A percentile compares a stretch with the other conserved stretches of the same genome.
These are phyloP conservation scores for Drosophila pallidifrons DNA, from an alignment of 1,140 invertebrate species.

Conservation along the genomic window DNA sequence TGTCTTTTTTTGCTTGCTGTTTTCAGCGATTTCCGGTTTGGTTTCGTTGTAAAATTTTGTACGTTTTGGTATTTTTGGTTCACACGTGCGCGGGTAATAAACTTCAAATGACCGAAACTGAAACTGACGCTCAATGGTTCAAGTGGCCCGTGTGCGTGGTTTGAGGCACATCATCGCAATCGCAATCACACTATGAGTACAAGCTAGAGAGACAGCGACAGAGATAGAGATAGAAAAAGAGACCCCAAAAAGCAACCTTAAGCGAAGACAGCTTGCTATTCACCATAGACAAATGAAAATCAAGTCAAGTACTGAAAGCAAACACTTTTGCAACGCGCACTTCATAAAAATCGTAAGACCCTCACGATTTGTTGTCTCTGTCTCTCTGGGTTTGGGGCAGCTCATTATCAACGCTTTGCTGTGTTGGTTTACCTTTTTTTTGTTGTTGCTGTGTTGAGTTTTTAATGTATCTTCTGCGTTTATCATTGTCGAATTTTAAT, in stretches of 20 bases:
- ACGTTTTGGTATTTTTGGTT: constrained; percentile 82
- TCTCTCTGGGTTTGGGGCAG: constrained; percentile 7
- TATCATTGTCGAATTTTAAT: constrained; percentile 83
- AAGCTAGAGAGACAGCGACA: not conserved
- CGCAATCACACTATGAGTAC: not conserved
- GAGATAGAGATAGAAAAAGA: not conserved
- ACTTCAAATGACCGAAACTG: constrained; percentile 78
- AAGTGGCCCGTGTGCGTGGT: constrained; percentile 54
- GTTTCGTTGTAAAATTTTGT: constrained; percentile 75
- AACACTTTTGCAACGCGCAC: constrained; percentile 50
- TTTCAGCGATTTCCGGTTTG: constrained; percentile 71
- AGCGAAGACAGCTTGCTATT: not conserved
- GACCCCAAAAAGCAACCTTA: constrained; percentile 2
- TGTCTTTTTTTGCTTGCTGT: constrained; percentile 10
- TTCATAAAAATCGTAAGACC: constrained; percentile 40
- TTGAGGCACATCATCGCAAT: constrained; percentile 31
- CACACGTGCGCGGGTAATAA: constrained; percentile 81
- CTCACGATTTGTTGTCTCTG: constrained; percentile 8
- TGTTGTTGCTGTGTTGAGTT: no score
- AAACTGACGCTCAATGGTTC: constrained; percentile 44
- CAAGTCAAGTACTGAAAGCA: constrained; percentile 52
- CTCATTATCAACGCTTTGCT: constrained; percentile 58
- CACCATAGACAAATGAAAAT: constrained; percentile 12
- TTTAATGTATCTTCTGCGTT: constrained; percentile 75
- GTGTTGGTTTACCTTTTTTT: constrained; percentile 54